Percentiles rank a stretch among this genome's conserved stretches.
Conservation (phyloP, 1,140 invertebrate genomes). For the Tigriopus japonicus region DNA sequence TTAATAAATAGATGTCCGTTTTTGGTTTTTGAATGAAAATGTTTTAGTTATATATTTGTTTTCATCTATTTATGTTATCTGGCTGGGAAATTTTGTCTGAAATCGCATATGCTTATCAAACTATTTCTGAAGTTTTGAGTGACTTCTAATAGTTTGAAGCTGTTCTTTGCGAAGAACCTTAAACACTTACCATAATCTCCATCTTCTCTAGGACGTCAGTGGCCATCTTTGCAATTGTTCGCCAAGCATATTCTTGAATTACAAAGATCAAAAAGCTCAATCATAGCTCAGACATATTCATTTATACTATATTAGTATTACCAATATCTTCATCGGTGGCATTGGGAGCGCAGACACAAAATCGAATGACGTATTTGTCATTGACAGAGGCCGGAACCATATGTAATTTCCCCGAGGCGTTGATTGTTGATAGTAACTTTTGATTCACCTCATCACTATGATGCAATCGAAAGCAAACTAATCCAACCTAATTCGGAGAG, state of each 20-base stretch:
- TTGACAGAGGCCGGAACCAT: slow-evolving; percentile 68
- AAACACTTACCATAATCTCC: neutral
- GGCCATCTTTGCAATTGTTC: slow-evolving; percentile 62
- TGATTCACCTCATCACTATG: slow-evolving; percentile 80
- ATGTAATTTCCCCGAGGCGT: slow-evolving; percentile 86
- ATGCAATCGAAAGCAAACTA: slow-evolving; percentile 64
- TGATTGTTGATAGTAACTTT: slow-evolving; percentile 77
- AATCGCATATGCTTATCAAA: too few relatives aligned
- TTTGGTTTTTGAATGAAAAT: too few relatives aligned
- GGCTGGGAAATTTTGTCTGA: too few relatives aligned
- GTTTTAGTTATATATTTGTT: too few relatives aligned
- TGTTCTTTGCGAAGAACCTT: too few relatives aligned
- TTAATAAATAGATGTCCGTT: too few relatives aligned
- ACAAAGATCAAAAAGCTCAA: neutral
- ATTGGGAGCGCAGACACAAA: slow-evolving; percentile 82
- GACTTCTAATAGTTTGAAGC: too few relatives aligned
- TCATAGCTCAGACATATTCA: neutral
- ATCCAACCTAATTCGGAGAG: neutral
- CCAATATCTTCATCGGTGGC: slow-evolving; percentile 69
- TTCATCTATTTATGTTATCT: too few relatives aligned
- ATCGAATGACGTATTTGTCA: slow-evolving; percentile 44
- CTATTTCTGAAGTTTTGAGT: too few relatives aligned
- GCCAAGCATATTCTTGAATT: slow-evolving; percentile 60
- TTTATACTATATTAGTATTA: slow-evolving; percentile 25
- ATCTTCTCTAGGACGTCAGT: slow-evolving; percentile 59